Base-by-base conservation (phyloP, 2,797 vertebrate species). In the Eupleurogrammus muticus region DNA sequence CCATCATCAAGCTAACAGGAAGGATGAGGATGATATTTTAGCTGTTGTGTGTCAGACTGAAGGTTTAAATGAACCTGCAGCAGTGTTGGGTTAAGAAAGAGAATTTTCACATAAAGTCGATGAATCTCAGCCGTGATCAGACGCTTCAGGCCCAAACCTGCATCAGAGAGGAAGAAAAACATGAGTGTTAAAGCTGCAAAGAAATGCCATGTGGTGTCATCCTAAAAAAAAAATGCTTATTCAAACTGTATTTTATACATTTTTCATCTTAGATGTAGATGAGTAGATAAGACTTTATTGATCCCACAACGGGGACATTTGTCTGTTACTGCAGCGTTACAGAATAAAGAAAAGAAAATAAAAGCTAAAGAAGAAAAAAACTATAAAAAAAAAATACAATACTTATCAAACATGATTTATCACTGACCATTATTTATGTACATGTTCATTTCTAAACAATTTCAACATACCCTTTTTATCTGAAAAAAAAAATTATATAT, bases 101-200 rank as follows among this genome's bases (percentile, higher is more conserved):
- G 46, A 38, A 38, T 8, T 6, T 38, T 54, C 50, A 57, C 48
- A 38, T 49, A 19, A 70, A 34, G 51, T 24, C 60, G 68, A 34
- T 53, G 66, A 24, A 50, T 57, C 40, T 42, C 17, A 62, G 17
- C 46, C 4, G 19, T 42, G 28, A 67, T 12, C 4, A 21, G 38
- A 40, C 56, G 56, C 13, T 70, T 68, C 81, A 99, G 61, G 97
- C 96, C 97, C 97, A 99, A 83, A 99, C 93, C 97, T 99, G 95
- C 47, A 91, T 73, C 80, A 86, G 79, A 75, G 52, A 73, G 69
- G 14, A 12, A 36, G 48, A 44, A 8, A 69, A 60, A 54, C 13
- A 48, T 5, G 21, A 17, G n/a, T 5, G 28, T 34, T 24, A 17
- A 59, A 46, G 54, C 20, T 44, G 40, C 14, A 42, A n/a, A n/a